A percentile compares a stretch with the other conserved stretches of the same genome.
Conservation (phyloP, 2,797 vertebrate genomes). For the Syncerus caffer region DNA sequence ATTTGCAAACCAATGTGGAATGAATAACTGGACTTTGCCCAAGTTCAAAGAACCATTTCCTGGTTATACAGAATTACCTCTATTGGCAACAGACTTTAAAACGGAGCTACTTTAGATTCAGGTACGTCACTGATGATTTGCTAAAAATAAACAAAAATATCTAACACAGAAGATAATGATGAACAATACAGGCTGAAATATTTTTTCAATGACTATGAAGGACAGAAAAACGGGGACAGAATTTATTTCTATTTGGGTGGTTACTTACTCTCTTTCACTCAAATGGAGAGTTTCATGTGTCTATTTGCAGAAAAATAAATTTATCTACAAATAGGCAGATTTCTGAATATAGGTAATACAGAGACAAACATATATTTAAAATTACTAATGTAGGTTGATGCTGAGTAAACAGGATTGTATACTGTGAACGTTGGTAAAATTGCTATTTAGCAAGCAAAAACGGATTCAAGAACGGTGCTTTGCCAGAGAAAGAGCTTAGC, state of each 20-base stretch:
- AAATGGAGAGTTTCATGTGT: constrained; percentile 35
- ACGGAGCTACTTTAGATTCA: not conserved
- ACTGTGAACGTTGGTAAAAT: not conserved
- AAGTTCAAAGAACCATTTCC: not conserved
- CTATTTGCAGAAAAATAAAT: constrained; percentile 21
- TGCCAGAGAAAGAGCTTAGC: not conserved
- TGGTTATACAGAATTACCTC: not conserved
- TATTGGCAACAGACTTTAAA: not conserved
- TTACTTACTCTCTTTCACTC: not conserved
- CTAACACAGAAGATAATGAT: not conserved
- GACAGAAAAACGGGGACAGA: not conserved
- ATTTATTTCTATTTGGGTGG: constrained; percentile 16
- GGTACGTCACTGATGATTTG: constrained; percentile 16
- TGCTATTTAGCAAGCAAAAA: not conserved
- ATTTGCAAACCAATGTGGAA: not conserved
- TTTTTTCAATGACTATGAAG: not conserved
- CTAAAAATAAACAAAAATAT: constrained; percentile 7
- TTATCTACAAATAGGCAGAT: constrained; percentile 3
- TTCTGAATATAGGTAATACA: constrained; percentile 45
- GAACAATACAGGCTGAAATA: not conserved
- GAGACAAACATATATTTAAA: constrained; percentile 26
- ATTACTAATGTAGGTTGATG: not conserved
- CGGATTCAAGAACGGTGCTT: not conserved
- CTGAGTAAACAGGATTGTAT: not conserved
- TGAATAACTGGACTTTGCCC: not conserved